Percentiles rank a stretch among this genome's conserved stretches.
phyloP scores from a whole-genome alignment of 1,140 invertebrate species.

The Bombus sylvicola region DNA sequence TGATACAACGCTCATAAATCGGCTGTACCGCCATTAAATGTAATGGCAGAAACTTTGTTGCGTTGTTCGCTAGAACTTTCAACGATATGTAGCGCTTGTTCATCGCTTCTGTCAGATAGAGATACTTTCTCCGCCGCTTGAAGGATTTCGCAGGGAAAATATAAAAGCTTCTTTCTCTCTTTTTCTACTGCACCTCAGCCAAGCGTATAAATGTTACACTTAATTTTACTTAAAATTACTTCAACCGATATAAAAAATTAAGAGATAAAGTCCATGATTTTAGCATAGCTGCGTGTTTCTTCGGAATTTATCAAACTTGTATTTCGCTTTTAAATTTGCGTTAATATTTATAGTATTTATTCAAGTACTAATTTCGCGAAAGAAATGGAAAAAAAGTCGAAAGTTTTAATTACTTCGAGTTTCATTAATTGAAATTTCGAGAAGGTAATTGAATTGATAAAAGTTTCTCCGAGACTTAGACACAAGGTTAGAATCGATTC shows the following conservation, averaged over 20 bases:
- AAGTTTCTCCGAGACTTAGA: slow-evolving; percentile 20
- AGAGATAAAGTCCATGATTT: not conserved
- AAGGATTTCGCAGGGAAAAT: slow-evolving; percentile 53
- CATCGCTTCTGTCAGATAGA: slow-evolving; percentile 31
- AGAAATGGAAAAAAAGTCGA: not conserved
- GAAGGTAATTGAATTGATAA: not conserved
- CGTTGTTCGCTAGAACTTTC: slow-evolving; percentile 17
- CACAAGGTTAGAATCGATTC: slow-evolving; percentile 30
- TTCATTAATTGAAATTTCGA: not conserved
- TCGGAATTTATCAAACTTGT: not conserved
- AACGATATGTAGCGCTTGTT: slow-evolving; percentile 34
- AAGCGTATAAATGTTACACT: not conserved
- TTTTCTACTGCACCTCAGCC: slow-evolving; percentile 4
- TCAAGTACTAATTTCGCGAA: not conserved
- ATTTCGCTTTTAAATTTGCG: not conserved
- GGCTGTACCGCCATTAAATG: too few species aligned
- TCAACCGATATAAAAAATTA: not conserved
- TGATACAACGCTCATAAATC: not conserved
- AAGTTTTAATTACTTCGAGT: not conserved
- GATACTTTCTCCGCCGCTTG: slow-evolving; percentile 56
- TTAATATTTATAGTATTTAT: not conserved
- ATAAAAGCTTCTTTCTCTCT: slow-evolving; percentile 46
- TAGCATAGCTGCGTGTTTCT: not conserved
- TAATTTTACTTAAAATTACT: not conserved
- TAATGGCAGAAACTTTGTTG: slow-evolving; percentile 16